Conservation (phyloP, 35 echinoderm and acorn worm species). For the Patiria miniata region DNA sequence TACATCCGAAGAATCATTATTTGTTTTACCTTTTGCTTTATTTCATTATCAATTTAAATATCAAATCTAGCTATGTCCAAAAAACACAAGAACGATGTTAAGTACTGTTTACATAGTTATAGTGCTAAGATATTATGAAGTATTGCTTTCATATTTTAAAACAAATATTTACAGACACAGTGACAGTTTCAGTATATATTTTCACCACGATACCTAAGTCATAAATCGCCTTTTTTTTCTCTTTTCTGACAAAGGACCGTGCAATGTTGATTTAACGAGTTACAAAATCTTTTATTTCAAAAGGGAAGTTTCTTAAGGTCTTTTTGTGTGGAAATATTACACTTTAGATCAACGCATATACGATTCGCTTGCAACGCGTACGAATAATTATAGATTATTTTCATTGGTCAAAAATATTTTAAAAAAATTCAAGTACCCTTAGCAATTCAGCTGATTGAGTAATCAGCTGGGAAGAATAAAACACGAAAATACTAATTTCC, state of each 20-base stretch:
- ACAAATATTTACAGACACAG: conserved; percentile 13
- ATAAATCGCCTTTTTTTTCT: not conserved
- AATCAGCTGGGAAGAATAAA: no score
- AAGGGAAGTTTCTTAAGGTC: not conserved
- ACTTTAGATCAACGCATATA: no score
- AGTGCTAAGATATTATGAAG: not conserved
- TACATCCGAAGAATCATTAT: not conserved
- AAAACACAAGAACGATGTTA: not conserved
- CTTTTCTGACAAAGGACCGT: no score
- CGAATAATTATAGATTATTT: no score
- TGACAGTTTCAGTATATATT: conserved; percentile 15
- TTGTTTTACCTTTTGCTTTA: not conserved
- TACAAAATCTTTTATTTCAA: not conserved
- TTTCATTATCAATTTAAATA: conserved; percentile 12
- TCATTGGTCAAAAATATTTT: no score
- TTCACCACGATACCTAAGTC: not conserved
- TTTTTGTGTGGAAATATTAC: no score
- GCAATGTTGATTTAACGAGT: not conserved
- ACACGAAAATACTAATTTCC: no score
- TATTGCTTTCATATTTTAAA: conserved; percentile 14
- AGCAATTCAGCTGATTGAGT: no score
- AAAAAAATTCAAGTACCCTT: no score
- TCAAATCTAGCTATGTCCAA: conserved; percentile 8
- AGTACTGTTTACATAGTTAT: conserved; percentile 9
- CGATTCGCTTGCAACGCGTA: no score